Evolutionary conservation across 2,888 invertebrate genomes (phyloP), one percentile per base, ranked within the genome.

Genomic region (Macrosiphum euphorbiae): DNA sequence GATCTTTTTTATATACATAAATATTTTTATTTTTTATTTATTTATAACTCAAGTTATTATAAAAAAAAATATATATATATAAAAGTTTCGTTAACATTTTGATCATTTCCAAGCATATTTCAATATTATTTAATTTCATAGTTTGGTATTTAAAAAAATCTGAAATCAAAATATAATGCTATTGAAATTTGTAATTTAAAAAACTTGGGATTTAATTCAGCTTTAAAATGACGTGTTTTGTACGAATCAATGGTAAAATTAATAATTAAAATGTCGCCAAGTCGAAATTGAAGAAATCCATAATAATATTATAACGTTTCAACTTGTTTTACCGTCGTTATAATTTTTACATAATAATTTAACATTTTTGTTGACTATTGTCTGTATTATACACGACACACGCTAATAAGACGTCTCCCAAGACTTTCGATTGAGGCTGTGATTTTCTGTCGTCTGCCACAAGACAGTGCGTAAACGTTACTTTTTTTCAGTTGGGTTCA

Each of bases 401-500:
- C 26, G 35, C 44, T 44, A 44, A 85, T 44, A 84, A 47, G 47
- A 84, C 41, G 78, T 86, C 86, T 86, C 16, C 1, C 4, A 20
- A 35, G 7, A 28, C 28, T 47, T 86, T 86, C 86, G n/a, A 86
- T 78, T 35, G 3, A 35, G 78, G 20, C 86, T 86, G 86, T 16
- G 86, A 86, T 44, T 86, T 86, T 16, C 47, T 16, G 47, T 86
- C 28, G n/a, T 7, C 86, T 28, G 35, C 28, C 35, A 41, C 26
- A 88, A 55, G 16, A 52, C 20, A 55, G 24, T 41, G 20, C 20
- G 1, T 41, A 50, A 28, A 41, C 90, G 50, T 78, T 13, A 67
- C 58, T 87, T 78, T 20, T 44, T n/a, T 78, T 24, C 8, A 78
- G 92, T 88, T n/a, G n/a, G 92, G 92, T 92, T 92, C 92, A 78